phyloP scores from a whole-genome alignment of 1,140 invertebrate species.

The Conus betulinus region DNA sequence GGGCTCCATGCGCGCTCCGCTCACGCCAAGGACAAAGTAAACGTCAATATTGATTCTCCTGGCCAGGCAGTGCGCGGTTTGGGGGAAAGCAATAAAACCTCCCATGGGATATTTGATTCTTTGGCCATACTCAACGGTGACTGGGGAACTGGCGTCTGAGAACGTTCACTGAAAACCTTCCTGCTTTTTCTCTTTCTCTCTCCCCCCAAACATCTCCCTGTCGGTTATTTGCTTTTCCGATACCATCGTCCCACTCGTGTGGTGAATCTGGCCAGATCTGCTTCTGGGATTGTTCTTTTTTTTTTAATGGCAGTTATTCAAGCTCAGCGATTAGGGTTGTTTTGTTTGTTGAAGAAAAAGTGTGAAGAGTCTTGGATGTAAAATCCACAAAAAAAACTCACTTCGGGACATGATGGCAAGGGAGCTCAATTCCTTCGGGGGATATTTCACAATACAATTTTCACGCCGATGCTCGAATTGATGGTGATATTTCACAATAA shows the following conservation, averaged over 20 bases:
- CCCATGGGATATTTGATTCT: neutral
- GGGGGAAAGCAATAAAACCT: slow-evolving; percentile 4
- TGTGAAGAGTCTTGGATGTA: too few species aligned
- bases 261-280: neutral
- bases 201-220: neutral
- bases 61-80: neutral
- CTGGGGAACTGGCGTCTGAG: neutral
- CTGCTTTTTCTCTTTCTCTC: neutral
- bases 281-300: too few species aligned
- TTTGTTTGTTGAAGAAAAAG: too few species aligned
- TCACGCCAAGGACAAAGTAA: neutral
- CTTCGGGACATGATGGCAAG: too few species aligned
- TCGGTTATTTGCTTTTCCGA: neutral
- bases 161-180: neutral
- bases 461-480: too few species aligned
- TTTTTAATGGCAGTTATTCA: too few species aligned
- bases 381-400: too few species aligned
- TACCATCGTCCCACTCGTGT: neutral
- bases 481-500: too few species aligned
- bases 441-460: too few species aligned
- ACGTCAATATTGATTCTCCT: slow-evolving; percentile 9
- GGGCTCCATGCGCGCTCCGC: neutral
- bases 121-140: neutral
- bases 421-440: too few species aligned
- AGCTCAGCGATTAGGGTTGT: too few species aligned